Evolutionary conservation across 2,113 vertebrate species (phyloP).

Genomic region (Onychostoma macrolepis): DNA sequence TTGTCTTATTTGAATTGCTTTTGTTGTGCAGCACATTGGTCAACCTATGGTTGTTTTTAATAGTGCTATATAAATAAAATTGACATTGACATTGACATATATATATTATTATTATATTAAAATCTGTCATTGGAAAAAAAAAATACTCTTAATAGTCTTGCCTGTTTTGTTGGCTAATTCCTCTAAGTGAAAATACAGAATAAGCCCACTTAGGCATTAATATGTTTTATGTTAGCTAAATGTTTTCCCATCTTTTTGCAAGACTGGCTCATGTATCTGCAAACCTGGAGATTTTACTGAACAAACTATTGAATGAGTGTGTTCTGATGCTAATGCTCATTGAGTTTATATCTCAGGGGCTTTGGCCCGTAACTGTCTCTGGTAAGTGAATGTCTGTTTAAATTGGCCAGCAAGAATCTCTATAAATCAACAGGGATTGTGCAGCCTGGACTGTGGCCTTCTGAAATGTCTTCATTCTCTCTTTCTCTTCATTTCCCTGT

Average conservation of each 20-base stretch:
- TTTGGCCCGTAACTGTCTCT: not conserved
- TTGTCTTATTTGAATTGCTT: too few species aligned
- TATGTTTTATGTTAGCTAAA: not conserved
- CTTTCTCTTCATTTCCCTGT: not conserved
- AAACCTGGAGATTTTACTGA: not conserved
- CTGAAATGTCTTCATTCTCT: not conserved
- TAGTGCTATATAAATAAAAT: too few species aligned
- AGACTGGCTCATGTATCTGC: not conserved
- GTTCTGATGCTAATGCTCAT: not conserved
- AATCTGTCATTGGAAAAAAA: not conserved
- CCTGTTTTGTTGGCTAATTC: not conserved
- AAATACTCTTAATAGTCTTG: not conserved
- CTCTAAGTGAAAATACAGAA: not conserved
- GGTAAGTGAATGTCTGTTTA: not conserved
- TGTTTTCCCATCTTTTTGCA: not conserved
- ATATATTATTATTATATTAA: not conserved
- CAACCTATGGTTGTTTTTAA: too few species aligned
- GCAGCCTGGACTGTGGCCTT: not conserved
- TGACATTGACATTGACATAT: too few species aligned
- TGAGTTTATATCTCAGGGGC: not conserved
- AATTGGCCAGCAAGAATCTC: not conserved
- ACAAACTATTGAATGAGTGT: not conserved
- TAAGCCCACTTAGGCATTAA: not conserved
- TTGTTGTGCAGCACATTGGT: too few species aligned
- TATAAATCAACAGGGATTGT: conserved; percentile 17